These are phyloP conservation scores for Hanleya hanleyi DNA, from an alignment of 2,888 invertebrate genomes.

Conservation along the genomic window DNA sequence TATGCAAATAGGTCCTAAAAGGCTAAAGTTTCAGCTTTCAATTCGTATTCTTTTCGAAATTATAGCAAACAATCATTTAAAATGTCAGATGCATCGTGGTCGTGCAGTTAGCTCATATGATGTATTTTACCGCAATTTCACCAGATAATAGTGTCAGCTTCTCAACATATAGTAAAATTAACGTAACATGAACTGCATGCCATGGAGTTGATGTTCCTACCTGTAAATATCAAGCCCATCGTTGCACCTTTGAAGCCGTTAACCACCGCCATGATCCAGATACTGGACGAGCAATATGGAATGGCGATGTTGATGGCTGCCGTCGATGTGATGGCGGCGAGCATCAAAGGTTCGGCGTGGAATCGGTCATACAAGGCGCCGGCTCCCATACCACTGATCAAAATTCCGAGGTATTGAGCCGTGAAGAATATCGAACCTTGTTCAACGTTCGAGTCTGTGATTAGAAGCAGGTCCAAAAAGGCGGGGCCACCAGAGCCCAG, in stretches of 20 bases:
- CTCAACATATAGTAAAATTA: too few species aligned
- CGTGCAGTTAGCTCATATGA: too few species aligned
- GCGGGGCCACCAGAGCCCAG: slow-evolving; percentile 1
- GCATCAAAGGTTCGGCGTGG: background rate
- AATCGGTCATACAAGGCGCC: background rate
- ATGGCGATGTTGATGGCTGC: background rate
- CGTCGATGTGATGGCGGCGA: background rate
- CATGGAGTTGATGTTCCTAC: too few species aligned
- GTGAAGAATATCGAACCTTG: background rate
- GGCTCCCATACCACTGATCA: background rate
- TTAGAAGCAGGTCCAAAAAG: background rate
- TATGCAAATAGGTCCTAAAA: too few species aligned
- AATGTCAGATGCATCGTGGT: too few species aligned
- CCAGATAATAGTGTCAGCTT: too few species aligned
- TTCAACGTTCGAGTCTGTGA: background rate
- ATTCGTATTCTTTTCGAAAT: too few species aligned
- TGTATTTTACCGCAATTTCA: too few species aligned
- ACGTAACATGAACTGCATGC: too few species aligned
- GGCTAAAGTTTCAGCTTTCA: too few species aligned
- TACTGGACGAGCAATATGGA: background rate
- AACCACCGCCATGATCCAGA: background rate
- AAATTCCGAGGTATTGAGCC: background rate
- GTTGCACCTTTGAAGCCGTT: background rate
- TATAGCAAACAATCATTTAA: too few species aligned
- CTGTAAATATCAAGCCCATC: background rate